These are phyloP conservation scores for Loxodonta africana DNA, from an alignment of 2,113 vertebrate genomes.

Conservation along the genomic window DNA sequence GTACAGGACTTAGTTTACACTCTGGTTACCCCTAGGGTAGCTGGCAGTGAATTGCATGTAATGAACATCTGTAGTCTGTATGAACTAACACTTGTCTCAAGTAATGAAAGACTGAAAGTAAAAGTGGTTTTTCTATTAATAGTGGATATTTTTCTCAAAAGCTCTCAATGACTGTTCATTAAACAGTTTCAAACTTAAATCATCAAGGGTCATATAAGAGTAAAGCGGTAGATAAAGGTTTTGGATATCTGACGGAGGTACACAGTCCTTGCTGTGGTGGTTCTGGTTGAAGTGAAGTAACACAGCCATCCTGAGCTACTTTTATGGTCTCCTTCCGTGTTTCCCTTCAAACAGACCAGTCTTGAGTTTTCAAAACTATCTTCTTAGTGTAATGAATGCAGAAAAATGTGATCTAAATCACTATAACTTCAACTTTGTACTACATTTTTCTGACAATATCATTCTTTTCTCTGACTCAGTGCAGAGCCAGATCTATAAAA, in stretches of 20 bases:
- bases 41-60: not conserved
- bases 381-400: slow-evolving; percentile 49
- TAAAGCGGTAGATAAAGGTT: not conserved
- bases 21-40: not conserved
- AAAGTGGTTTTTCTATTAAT: slow-evolving; percentile 32
- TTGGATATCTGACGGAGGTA: not conserved
- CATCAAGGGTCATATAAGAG: not conserved
- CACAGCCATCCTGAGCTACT: not conserved
- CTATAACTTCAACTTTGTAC: not conserved
- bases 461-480: slow-evolving; percentile 43
- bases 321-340: slow-evolving; percentile 1
- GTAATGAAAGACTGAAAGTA: slow-evolving; percentile 29
- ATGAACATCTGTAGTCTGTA: not conserved
- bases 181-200: not conserved
- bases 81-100: not conserved
- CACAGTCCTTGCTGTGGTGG: not conserved
- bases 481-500: not conserved
- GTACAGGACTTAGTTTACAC: not conserved
- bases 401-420: slow-evolving; percentile 49
- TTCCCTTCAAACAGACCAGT: slow-evolving; percentile 48
- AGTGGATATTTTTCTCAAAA: not conserved
- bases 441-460: not conserved
- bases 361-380: slow-evolving; percentile 44
- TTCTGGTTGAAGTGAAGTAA: slow-evolving; percentile 22
- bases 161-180: not conserved